Evolutionary conservation across 1,140 invertebrate species (phyloP).

Genomic region (Brachionus calyciflorus): DNA sequence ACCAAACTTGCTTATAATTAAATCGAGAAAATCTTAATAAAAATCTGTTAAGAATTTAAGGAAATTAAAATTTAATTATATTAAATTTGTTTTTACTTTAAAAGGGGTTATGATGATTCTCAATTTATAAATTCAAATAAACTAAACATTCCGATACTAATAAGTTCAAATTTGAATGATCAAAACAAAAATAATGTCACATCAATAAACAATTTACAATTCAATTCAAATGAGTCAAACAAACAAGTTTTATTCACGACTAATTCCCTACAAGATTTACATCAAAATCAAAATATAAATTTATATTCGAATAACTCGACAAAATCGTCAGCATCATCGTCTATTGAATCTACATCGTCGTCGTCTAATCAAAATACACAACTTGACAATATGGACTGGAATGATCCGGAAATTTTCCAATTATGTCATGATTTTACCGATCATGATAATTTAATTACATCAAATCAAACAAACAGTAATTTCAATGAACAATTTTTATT

Average conservation of each 20-base stretch:
- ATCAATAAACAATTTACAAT: background rate
- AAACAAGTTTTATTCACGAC: background rate
- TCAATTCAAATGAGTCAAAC: background rate
- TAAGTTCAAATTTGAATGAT: background rate
- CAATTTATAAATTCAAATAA: background rate
- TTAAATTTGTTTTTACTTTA: background rate
- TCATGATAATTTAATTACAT: background rate
- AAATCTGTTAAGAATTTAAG: too few relatives aligned
- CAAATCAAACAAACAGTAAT: constrained; percentile 26
- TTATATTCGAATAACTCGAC: background rate
- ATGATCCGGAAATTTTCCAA: background rate
- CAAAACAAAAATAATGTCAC: background rate
- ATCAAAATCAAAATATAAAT: background rate
- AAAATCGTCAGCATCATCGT: background rate
- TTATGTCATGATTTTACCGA: background rate
- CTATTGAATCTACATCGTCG: background rate
- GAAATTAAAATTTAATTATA: too few relatives aligned
- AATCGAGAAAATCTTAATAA: too few relatives aligned
- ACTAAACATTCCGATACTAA: background rate
- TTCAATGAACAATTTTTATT: background rate
- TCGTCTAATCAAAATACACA: background rate
- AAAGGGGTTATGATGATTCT: background rate
- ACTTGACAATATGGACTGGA: constrained; percentile 26
- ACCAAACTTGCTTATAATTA: too few relatives aligned
- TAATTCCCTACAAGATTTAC: background rate